Percentiles rank a stretch among this genome's conserved stretches.
Evolutionary conservation across 30 jellyfish, hydroid and myxozoan species (phyloP).

Genomic region (Aurelia sp.): DNA sequence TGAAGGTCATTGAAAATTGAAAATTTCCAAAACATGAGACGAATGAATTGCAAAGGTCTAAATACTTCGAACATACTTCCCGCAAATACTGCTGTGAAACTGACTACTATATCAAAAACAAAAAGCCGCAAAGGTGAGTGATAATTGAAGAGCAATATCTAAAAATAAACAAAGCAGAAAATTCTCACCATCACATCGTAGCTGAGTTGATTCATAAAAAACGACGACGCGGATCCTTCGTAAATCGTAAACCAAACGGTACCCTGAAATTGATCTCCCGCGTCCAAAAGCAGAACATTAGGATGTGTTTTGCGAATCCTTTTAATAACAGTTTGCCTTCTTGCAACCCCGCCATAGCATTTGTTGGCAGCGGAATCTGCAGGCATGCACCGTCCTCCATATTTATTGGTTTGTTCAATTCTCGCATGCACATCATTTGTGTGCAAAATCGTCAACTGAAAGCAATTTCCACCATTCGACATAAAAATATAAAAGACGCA

Average conservation of each 20-base stretch:
- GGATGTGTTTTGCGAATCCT: conserved; percentile 53
- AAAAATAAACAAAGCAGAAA: background rate
- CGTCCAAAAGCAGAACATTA: conserved; percentile 83
- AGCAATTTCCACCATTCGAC: conserved; percentile 11
- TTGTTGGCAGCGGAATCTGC: conserved; percentile 32
- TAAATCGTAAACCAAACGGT: conserved; percentile 89
- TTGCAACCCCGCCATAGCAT: conserved; percentile 96
- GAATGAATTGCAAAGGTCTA: too few relatives aligned
- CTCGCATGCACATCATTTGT: conserved; percentile 95
- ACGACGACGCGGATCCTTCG: conserved; percentile 82
- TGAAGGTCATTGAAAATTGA: too few relatives aligned
- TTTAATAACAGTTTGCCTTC: conserved; percentile 76
- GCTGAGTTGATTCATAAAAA: conserved; percentile 75
- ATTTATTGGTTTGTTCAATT: conserved; percentile 69
- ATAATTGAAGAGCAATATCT: background rate
- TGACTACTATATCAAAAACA: conserved; percentile 92
- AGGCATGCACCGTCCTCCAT: conserved; percentile 84
- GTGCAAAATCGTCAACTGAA: conserved; percentile 86
- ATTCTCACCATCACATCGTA: conserved; percentile 94
- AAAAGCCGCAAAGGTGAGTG: conserved; percentile 76
- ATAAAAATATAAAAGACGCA: background rate
- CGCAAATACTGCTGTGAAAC: conserved; percentile 55
- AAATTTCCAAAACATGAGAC: too few relatives aligned
- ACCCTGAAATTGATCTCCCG: conserved; percentile 97
- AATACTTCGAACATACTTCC: too few relatives aligned